Base-by-base conservation (phyloP, 2,888 invertebrate species). In the Malachius bipustulatus region DNA sequence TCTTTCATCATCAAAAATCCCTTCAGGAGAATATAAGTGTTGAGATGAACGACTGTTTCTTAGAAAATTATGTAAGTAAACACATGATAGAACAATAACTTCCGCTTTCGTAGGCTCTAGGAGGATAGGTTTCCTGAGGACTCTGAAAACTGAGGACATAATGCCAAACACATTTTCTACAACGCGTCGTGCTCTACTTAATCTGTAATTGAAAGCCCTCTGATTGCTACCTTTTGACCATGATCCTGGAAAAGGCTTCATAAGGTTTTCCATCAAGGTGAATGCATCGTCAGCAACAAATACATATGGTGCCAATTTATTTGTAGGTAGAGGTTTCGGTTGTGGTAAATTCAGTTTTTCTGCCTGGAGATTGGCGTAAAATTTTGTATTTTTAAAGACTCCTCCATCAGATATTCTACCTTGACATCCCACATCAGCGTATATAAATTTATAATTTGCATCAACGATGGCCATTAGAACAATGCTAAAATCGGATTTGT, bases 381-480 rank as follows among this genome's bases (percentile, higher is more conserved):
- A n/a, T n/a, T n/a, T n/a, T n/a, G n/a, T n/a, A n/a, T n/a, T n/a
- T n/a, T n/a, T n/a, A n/a, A n/a, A n/a, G n/a, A n/a, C n/a, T n/a
- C n/a, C n/a, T n/a, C n/a, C n/a, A n/a, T n/a, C n/a, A n/a, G n/a
- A n/a, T n/a, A n/a, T n/a, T 34, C 34, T n/a, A n/a, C 56, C 52
- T 41, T 51, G 52, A 33, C 44, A 36, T 11, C 52, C 56, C 16
- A 57, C 44, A 30, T 56, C 50, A 32, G 50, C 49, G 42, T 50
- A 50, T 27, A 49, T 48, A 45, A 55, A 55, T 16, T 35, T 36
- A 34, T 50, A 50, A 8, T 51, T 38, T 4, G 40, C 42, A 30
- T 49, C 46, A 9, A 48, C 47, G 33, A 48, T 28, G 13, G 47
- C 50, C 32, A 52, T 36, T 14, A 54, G 39, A 19, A 54, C 50